Conservation (phyloP, 92 coral and sea anemone genomes). For the Desmophyllum pertusum region DNA sequence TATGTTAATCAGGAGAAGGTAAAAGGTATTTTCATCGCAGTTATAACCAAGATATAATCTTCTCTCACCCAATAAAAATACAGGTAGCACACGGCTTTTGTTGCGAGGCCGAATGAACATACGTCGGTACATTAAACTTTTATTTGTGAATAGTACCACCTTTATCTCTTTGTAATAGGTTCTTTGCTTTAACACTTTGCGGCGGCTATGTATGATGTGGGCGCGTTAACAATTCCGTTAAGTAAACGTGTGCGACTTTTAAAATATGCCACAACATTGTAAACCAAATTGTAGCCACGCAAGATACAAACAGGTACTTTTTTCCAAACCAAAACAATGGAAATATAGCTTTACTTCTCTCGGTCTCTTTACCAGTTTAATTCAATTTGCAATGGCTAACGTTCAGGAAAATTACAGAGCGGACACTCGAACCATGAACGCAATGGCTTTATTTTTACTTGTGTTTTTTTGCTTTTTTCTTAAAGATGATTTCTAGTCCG, state of each 20-base stretch:
- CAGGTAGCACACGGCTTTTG: background rate
- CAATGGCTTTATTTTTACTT: no score
- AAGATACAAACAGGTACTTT: background rate
- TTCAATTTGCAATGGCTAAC: no score
- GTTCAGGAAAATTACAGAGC: no score
- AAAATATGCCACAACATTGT: background rate
- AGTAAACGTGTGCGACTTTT: background rate
- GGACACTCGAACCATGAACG: no score
- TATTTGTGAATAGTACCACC: background rate
- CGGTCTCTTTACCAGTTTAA: no score
- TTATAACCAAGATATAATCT: background rate
- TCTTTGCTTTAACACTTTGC: background rate
- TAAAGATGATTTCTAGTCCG: no score
- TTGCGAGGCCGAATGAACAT: background rate
- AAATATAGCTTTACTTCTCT: background rate
- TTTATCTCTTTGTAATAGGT: background rate
- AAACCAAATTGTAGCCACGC: background rate
- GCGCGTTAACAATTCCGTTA: background rate
- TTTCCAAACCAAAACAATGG: background rate
- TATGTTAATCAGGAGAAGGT: background rate
- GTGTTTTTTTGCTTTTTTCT: no score
- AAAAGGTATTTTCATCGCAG: background rate
- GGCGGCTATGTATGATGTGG: background rate
- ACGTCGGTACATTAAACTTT: background rate
- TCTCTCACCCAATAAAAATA: conserved; percentile 5